phyloP scores from a whole-genome alignment of 2,888 invertebrate species.

The Electrophaes corylata region DNA sequence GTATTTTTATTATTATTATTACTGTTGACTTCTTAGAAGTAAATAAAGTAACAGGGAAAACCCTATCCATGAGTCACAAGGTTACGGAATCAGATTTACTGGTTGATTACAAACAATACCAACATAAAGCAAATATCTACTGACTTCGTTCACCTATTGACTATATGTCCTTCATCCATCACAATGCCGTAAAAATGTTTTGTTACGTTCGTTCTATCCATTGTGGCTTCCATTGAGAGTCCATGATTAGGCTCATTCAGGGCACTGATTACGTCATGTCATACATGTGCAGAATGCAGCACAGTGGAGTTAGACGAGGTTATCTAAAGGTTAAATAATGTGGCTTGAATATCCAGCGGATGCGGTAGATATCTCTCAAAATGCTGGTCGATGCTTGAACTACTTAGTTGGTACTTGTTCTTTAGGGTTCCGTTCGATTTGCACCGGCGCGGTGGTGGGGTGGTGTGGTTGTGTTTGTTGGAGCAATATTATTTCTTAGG shows the following conservation, averaged over 20 bases:
- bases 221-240: conserved; percentile 32
- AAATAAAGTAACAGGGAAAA: neutral
- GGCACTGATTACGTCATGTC: conserved; percentile 33
- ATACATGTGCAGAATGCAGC: conserved; percentile 25
- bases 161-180: conserved; percentile 21
- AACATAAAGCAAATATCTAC: neutral
- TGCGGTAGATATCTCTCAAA: conserved; percentile 10
- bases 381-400: neutral
- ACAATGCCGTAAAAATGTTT: conserved; percentile 26
- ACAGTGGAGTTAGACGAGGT: conserved; percentile 27
- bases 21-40: neutral
- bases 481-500: too few species aligned
- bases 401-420: neutral
- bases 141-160: conserved; percentile 10
- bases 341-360: conserved; percentile 22
- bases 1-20: neutral
- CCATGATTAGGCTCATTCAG: conserved; percentile 38
- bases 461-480: too few species aligned
- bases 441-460: too few species aligned
- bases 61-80: neutral
- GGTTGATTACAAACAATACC: neutral
- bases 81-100: neutral
- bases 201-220: conserved; percentile 19
- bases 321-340: conserved; percentile 31
- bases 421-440: neutral